Evolutionary conservation across 2,113 vertebrate species (phyloP).

Genomic region (Eonycteris spelaea): DNA sequence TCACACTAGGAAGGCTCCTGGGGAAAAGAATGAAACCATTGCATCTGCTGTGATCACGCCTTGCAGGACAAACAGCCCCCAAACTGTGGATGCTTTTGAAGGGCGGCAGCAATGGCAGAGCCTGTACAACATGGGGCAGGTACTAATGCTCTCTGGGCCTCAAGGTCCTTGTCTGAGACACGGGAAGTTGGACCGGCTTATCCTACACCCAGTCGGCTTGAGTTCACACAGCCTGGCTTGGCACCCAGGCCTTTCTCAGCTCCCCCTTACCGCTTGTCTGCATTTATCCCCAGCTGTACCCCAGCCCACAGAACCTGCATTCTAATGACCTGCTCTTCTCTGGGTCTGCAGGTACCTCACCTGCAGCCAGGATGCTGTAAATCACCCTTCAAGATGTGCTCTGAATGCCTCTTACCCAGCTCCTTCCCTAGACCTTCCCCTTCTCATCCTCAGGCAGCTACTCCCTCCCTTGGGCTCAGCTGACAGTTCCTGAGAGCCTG

Average conservation of each 20-base stretch:
- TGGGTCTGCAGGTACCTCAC: background rate
- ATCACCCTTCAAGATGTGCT: background rate
- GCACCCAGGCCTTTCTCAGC: background rate
- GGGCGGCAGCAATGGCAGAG: background rate
- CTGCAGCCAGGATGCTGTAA: no score
- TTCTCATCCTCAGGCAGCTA: background rate
- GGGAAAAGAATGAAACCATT: no score
- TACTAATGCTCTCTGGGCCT: background rate
- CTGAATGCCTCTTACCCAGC: background rate
- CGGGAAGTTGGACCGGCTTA: background rate
- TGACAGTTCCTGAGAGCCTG: background rate
- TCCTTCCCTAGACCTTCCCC: background rate
- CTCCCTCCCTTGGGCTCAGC: accelerated
- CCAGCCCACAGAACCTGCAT: background rate
- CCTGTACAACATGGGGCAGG: no score
- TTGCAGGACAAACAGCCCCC: background rate
- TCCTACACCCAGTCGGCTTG: background rate
- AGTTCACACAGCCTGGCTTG: background rate
- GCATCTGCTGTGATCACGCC: background rate
- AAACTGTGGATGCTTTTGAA: background rate
- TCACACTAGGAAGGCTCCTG: background rate
- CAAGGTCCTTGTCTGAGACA: background rate
- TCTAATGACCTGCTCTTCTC: background rate
- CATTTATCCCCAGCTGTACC: background rate
- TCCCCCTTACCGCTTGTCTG: background rate